Percentiles rank a stretch among this genome's conserved stretches.
Conservation (phyloP, 2,888 invertebrate species). For the Microctonus aethiopoides region DNA sequence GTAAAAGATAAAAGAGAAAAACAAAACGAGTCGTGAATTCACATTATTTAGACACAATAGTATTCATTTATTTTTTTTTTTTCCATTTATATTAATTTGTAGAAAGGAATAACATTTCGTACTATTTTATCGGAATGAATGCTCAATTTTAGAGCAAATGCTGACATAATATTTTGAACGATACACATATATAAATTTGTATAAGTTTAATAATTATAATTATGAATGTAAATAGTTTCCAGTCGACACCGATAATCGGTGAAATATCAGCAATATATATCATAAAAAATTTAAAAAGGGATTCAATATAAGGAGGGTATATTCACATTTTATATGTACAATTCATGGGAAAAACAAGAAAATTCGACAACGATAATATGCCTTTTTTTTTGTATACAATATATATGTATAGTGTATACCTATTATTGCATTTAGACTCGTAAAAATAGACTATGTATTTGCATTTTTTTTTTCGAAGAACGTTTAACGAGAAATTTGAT, state of each 20-base stretch:
- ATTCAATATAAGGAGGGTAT: constrained; percentile 11
- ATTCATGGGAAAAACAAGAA: not conserved
- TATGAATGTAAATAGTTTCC: constrained; percentile 5
- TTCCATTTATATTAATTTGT: not conserved
- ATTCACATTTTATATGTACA: constrained; percentile 5
- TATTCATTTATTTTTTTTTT: not conserved
- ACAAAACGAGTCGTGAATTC: not conserved
- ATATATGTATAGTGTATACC: not conserved
- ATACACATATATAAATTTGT: not conserved
- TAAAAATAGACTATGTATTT: constrained; percentile 76
- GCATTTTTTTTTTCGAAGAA: constrained; percentile 79
- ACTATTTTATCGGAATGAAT: not conserved
- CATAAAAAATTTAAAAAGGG: constrained; percentile 11
- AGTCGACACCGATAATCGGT: constrained; percentile 18
- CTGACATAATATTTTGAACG: not conserved
- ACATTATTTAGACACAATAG: not conserved
- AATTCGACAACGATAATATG: not conserved
- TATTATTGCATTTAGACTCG: constrained; percentile 69
- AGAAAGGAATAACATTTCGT: not conserved
- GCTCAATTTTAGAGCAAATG: not conserved
- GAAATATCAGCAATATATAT: constrained; percentile 10
- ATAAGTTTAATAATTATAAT: not conserved
- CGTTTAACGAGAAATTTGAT: constrained; percentile 79
- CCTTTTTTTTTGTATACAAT: too few relatives aligned
- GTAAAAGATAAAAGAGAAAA: not conserved